These are phyloP conservation scores for Reticulitermes lucifugus DNA, from an alignment of 2,888 invertebrate genomes.

Conservation along the genomic window DNA sequence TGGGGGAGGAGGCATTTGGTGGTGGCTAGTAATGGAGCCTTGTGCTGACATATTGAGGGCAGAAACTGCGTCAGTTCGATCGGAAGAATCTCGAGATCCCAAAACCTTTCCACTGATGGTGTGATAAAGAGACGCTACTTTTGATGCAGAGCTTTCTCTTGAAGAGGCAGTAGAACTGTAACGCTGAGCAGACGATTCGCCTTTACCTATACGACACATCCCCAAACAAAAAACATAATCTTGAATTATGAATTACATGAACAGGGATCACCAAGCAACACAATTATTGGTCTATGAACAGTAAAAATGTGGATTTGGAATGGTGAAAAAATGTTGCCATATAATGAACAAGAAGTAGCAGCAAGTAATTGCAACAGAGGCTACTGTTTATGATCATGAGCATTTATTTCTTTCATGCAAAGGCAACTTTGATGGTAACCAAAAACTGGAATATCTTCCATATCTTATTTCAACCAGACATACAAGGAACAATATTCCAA, in stretches of 20 bases:
- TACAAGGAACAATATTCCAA: no score
- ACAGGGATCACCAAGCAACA: no score
- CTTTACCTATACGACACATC: constrained; percentile 42
- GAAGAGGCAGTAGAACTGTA: constrained; percentile 35
- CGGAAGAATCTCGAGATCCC: constrained; percentile 52
- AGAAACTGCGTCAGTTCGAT: constrained; percentile 39
- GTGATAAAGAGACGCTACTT: constrained; percentile 56
- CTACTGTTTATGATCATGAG: no score
- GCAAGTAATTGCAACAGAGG: background rate
- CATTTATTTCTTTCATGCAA: no score
- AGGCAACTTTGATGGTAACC: no score
- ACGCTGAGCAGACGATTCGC: constrained; percentile 33
- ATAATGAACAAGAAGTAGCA: background rate
- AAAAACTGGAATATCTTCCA: no score
- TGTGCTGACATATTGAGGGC: constrained; percentile 31
- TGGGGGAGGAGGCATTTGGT: constrained; percentile 50
- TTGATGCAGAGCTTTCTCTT: constrained; percentile 50
- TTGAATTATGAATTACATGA: no score
- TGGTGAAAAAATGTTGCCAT: no score
- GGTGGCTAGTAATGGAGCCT: constrained; percentile 17
- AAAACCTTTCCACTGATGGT: constrained; percentile 56
- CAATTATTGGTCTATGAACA: no score
- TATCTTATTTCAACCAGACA: no score
- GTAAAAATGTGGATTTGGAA: no score
- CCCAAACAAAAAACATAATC: background rate